Percentiles rank a stretch among this genome's conserved stretches.
Conservation (phyloP, 2,113 vertebrate genomes). For the Marmota flaviventris region DNA sequence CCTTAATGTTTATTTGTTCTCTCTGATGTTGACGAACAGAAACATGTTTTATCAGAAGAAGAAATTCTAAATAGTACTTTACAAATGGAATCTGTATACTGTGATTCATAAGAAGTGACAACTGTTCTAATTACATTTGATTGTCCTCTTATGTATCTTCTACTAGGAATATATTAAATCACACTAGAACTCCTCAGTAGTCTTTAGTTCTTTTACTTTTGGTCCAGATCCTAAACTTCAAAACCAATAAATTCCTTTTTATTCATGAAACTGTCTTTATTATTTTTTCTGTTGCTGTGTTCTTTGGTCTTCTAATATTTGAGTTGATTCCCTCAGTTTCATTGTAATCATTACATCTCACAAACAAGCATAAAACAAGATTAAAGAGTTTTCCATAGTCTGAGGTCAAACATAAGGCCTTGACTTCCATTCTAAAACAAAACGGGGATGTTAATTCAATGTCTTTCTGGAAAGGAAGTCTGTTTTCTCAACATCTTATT, state of each 20-base stretch:
- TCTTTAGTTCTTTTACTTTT: conserved; percentile 72
- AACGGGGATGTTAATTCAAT: conserved; percentile 69
- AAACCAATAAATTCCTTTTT: conserved; percentile 82
- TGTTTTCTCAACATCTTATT: conserved; percentile 66
- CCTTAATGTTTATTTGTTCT: conserved; percentile 31
- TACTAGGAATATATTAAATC: conserved; percentile 84
- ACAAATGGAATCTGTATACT: conserved; percentile 81
- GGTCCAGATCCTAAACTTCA: conserved; percentile 70
- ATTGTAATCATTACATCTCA: conserved; percentile 82
- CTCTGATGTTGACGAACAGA: conserved; percentile 20
- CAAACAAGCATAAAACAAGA: neutral
- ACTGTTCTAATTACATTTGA: conserved; percentile 83
- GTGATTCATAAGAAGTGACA: conserved; percentile 79
- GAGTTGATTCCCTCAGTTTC: conserved; percentile 50
- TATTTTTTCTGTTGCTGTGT: conserved; percentile 73
- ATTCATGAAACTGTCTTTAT: conserved; percentile 79
- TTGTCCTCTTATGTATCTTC: conserved; percentile 80
- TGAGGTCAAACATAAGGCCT: conserved; percentile 76
- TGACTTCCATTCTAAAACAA: conserved; percentile 77
- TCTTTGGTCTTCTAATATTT: conserved; percentile 76
- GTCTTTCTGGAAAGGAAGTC: conserved; percentile 76
- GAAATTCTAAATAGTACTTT: conserved; percentile 64
- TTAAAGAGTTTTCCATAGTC: conserved; percentile 74
- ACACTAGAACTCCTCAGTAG: conserved; percentile 69
- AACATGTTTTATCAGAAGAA: conserved; percentile 62